Percentiles rank a stretch among this genome's conserved stretches.
phyloP scores from a whole-genome alignment of 1,140 invertebrate species.

The Atta texana region DNA sequence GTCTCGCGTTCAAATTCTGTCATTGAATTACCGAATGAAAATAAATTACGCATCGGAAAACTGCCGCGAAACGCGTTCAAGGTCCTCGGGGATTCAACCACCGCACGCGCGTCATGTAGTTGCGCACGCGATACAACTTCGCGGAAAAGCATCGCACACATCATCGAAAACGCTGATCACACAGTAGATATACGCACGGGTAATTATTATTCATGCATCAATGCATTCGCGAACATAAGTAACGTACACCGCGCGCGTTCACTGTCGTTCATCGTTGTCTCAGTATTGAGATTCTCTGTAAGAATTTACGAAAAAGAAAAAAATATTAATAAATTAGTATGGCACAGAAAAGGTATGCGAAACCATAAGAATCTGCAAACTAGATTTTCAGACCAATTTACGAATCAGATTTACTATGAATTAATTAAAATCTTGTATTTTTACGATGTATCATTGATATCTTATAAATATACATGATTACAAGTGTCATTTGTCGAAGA shows the following conservation, averaged over 20 bases:
- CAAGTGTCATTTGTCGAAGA: not conserved
- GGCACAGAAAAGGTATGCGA: not conserved
- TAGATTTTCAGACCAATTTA: not conserved
- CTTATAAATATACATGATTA: not conserved
- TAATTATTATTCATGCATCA: slow-evolving; percentile 78
- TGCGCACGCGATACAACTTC: slow-evolving; percentile 57
- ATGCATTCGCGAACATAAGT: slow-evolving; percentile 68
- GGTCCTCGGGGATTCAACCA: slow-evolving; percentile 38
- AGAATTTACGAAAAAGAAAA: slow-evolving; percentile 40
- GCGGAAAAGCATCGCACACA: slow-evolving; percentile 44
- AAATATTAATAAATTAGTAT: not conserved
- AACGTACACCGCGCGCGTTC: not conserved
- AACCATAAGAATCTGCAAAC: not conserved
- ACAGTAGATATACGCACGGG: slow-evolving; percentile 76
- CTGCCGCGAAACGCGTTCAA: slow-evolving; percentile 40
- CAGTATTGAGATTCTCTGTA: slow-evolving; percentile 75
- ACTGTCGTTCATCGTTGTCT: slow-evolving; percentile 48
- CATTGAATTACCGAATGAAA: slow-evolving; percentile 36
- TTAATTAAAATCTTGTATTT: not conserved
- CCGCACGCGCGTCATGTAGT: slow-evolving; percentile 21
- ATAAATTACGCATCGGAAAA: slow-evolving; percentile 42
- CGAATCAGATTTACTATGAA: not conserved
- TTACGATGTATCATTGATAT: not conserved
- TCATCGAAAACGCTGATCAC: slow-evolving; percentile 36
- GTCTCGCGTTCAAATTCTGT: not conserved